phyloP scores from a whole-genome alignment of 1,140 invertebrate genomes.

The Panagrolaimus sp. region DNA sequence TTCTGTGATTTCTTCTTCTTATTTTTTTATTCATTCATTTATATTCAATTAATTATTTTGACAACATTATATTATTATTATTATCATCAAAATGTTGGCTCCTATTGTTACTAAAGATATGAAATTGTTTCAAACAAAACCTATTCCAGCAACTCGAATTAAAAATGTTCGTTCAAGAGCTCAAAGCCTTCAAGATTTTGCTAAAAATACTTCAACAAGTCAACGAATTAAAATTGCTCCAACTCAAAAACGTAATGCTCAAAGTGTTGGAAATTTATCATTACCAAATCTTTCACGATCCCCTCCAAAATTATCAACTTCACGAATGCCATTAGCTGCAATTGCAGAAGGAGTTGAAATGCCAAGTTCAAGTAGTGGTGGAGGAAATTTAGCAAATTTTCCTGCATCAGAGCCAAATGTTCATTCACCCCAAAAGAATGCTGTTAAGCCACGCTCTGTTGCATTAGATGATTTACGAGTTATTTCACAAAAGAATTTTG shows the following conservation, averaged over 20 bases:
- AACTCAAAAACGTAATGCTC: conserved; percentile 25
- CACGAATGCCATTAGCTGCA: conserved; percentile 18
- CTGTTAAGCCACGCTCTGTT: conserved; percentile 2
- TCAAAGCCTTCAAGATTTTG: conserved; percentile 31
- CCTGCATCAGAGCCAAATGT: background rate
- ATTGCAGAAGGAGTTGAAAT: conserved; percentile 30
- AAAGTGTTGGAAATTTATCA: conserved; percentile 22
- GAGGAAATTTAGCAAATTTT: background rate
- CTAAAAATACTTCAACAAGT: conserved; percentile 12
- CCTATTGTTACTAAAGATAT: conserved; percentile 34
- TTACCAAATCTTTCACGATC: background rate
- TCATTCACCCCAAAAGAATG: background rate
- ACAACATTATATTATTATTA: background rate
- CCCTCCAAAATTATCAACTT: background rate
- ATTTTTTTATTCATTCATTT: too few relatives aligned
- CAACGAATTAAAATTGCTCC: conserved; percentile 21
- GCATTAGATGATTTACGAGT: conserved; percentile 4
- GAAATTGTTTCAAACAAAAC: conserved; percentile 26
- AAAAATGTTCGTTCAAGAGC: conserved; percentile 31
- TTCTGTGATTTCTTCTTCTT: too few relatives aligned
- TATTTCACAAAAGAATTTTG: background rate
- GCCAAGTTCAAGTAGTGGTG: conserved; percentile 5
- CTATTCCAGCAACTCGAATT: conserved; percentile 14
- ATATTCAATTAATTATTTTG: background rate
- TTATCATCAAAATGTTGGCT: conserved; percentile 23